Base-by-base conservation (phyloP, 2,888 invertebrate species). In the Cheilosia vulpina region DNA sequence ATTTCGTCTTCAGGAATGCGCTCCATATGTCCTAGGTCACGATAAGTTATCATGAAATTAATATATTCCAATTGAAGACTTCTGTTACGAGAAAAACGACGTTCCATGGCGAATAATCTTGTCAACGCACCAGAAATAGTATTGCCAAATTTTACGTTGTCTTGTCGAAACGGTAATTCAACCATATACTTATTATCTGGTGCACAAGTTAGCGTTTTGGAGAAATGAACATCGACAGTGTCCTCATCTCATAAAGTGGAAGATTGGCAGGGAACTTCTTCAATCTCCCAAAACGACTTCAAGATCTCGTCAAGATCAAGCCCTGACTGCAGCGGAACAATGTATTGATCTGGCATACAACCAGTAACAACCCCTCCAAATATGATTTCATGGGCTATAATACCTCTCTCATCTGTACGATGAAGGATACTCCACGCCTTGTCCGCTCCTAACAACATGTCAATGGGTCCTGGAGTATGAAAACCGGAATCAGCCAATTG, bases 1-100 rank as follows among this genome's bases (percentile, higher is more conserved):
- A 66, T 66, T 66, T 66, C 34, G 31, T 65, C 17, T n/a, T 65
- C 50, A 11, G 65, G 47, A 65, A 65, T 65, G 9, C 47, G 65
- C 19, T 65, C 53, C 66, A 53, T 66, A 21, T 66, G 50, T 19
- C 53, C 66, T 27, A 53, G 15, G 4, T 66, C 53, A 31, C 21
- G 9, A 24, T 53, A 66, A 5, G 53, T 27, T 53, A 53, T 53
- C 55, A 27, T 53, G 19, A 66, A 55, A 2, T 43, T 41, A 13
- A 24, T 0, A 11, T 66, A 66, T 13, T 66, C 55, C 21, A 24
- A 11, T 21, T 47, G 19, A 19, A 66, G 50, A 4, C 34, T 9
- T 41, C 24, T n/a, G 21, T 53, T 21, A 21, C 66, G 66, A 19
- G 53, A 21, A 53, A 66, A 53, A 4, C 66, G 66, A 27, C 53